phyloP scores from a whole-genome alignment of 2,113 vertebrate species.

The Fukomys damarensis region DNA sequence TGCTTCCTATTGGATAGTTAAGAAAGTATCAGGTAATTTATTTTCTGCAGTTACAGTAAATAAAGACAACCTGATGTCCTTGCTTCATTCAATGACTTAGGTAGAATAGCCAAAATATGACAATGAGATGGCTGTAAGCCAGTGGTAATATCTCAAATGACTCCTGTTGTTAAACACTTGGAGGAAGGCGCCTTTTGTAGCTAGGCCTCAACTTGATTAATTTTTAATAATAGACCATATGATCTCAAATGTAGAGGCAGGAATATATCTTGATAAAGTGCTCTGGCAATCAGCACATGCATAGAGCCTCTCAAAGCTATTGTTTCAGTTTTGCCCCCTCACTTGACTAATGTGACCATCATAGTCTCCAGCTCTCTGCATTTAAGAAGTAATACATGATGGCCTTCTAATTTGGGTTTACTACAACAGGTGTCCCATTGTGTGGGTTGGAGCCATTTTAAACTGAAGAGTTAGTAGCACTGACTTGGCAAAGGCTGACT shows the following conservation, averaged over 20 bases:
- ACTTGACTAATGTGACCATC: background rate
- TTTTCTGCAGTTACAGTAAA: background rate
- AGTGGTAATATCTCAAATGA: background rate
- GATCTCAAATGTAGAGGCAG: background rate
- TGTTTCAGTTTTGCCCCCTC: background rate
- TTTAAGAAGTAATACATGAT: background rate
- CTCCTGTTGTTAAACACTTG: background rate
- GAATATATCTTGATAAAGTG: background rate
- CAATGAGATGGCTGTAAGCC: background rate
- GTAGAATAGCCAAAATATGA: background rate
- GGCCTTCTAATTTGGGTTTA: background rate
- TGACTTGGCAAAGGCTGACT: background rate
- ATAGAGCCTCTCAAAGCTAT: background rate
- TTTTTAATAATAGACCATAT: background rate
- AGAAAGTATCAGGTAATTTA: conserved; percentile 1
- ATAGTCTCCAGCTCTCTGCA: background rate
- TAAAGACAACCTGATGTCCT: background rate
- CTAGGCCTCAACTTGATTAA: background rate
- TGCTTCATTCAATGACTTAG: background rate
- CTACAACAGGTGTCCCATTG: background rate
- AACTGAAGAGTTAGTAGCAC: background rate
- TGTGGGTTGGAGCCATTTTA: background rate
- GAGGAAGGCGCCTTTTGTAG: background rate
- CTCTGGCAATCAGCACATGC: background rate
- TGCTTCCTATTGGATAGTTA: conserved; percentile 3